phyloP scores from a whole-genome alignment of 2,113 vertebrate genomes.

The Entomyzon cyanotis region DNA sequence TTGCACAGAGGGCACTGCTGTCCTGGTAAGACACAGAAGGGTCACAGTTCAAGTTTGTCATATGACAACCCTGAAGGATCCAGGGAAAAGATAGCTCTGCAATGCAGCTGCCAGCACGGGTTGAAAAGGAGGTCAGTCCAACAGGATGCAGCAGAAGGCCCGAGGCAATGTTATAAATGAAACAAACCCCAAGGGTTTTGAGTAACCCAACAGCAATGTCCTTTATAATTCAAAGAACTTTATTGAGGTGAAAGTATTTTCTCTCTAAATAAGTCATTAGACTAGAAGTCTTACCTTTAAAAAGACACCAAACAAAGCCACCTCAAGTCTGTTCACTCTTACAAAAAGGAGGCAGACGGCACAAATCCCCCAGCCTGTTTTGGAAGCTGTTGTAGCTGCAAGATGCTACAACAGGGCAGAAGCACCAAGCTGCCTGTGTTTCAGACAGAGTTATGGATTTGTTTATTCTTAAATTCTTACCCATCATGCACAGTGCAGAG shows the following conservation, averaged over 20 bases:
- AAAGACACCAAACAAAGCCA: constrained; percentile 10
- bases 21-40: constrained; percentile 73
- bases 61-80: constrained; percentile 75
- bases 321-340: neutral
- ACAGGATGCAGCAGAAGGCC: constrained; percentile 86
- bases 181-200: constrained; percentile 82
- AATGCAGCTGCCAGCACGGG: constrained; percentile 79
- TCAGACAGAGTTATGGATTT: neutral
- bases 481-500: neutral
- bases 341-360: neutral
- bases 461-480: neutral
- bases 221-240: constrained; percentile 80
- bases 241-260: constrained; percentile 68
- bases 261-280: constrained; percentile 59
- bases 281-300: constrained; percentile 47
- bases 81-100: constrained; percentile 73
- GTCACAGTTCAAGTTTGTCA: constrained; percentile 85
- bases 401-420: neutral
- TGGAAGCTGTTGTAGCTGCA: neutral
- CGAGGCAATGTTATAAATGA: constrained; percentile 85
- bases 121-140: constrained; percentile 93
- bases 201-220: constrained; percentile 75
- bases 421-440: neutral
- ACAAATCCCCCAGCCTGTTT: neutral
- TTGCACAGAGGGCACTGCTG: constrained; percentile 55